Evolutionary conservation across 1,140 invertebrate species (phyloP), one percentile per base, ranked within the genome.

Genomic region (Drosophila arizonae): DNA sequence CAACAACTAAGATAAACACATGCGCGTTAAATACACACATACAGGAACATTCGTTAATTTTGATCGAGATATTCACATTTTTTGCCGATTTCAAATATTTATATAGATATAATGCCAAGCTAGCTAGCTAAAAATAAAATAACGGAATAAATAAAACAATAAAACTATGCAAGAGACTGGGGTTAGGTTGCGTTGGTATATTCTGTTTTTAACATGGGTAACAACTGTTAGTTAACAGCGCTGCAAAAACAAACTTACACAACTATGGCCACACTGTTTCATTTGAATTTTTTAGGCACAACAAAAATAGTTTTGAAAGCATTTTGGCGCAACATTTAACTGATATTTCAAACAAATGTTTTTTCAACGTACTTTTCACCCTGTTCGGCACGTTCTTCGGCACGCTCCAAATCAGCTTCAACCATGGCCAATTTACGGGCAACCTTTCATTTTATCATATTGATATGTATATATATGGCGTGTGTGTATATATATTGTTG

Each of bases 381-480:
- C 92, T 98, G 95, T 94, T 99, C 99, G 91, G 99, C 98, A 94
- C 99, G 97, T 94, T 99, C 98, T 95, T 99, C 99, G 89, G 99
- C 98, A 94, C 99, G 96, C 94, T 99, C 99, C 93, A 99, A 95
- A 94, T 99, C 99, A 93, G 99, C 99, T 95, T 99, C 99, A 95
- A 99, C 99, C 97, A 99, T 99, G 94, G 99, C 99, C 95, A 99
- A 96, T 95, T 99, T 99, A 98, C 99, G 98, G 95, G 99, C 98
- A 93, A 99, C 98, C 99, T 99, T 94, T 92, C 92, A 72, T 85
- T 81, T 75, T 43, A 30, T 43, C 11, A 77, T 51, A 74, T 72
- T 62, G 21, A 24, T 24, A 1, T 60, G 60, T 77, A 54, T 70
- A 67, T 45, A 66, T 72, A 74, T 87, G 46, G 43, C 4, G 43